Evolutionary conservation across 2,888 invertebrate genomes (phyloP).

Genomic region (Tridacna crocea): DNA sequence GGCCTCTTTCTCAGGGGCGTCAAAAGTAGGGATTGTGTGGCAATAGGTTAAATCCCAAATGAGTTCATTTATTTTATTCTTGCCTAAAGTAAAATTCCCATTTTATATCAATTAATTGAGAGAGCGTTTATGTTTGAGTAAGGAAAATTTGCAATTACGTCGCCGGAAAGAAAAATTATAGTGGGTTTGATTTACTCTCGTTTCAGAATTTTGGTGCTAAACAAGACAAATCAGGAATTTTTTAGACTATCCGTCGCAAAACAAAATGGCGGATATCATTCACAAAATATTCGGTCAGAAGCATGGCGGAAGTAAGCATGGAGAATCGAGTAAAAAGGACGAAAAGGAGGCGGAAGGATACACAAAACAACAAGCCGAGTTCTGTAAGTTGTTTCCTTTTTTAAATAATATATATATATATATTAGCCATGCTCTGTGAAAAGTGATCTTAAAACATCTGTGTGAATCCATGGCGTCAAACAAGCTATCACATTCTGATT

Average conservation of each 20-base stretch:
- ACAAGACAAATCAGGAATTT: slow-evolving; percentile 2
- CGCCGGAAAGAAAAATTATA: not conserved
- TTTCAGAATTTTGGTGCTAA: slow-evolving; percentile 8
- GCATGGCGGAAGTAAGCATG: slow-evolving; percentile 62
- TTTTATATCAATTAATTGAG: not conserved
- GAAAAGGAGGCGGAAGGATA: slow-evolving; percentile 62
- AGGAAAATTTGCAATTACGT: not conserved
- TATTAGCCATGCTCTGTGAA: too few relatives aligned
- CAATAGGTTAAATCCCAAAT: too few relatives aligned
- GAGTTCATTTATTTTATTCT: slow-evolving; percentile 3
- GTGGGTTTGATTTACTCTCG: not conserved
- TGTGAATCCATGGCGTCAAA: too few relatives aligned
- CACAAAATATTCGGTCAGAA: slow-evolving; percentile 74
- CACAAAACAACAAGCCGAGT: slow-evolving; percentile 67
- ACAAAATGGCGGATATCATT: slow-evolving; percentile 74
- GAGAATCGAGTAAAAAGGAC: slow-evolving; percentile 57
- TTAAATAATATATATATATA: too few relatives aligned
- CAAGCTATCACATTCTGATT: too few relatives aligned
- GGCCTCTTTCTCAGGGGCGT: too few relatives aligned
- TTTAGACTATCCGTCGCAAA: slow-evolving; percentile 31
- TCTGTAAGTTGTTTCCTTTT: slow-evolving; percentile 65
- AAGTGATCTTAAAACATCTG: too few relatives aligned
- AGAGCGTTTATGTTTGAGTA: not conserved
- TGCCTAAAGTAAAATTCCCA: slow-evolving; percentile 2
- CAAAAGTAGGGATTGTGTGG: too few relatives aligned